These are phyloP conservation scores for Archaeoteleia sp. DNA, from an alignment of 2,888 invertebrate genomes.

Conservation along the genomic window DNA sequence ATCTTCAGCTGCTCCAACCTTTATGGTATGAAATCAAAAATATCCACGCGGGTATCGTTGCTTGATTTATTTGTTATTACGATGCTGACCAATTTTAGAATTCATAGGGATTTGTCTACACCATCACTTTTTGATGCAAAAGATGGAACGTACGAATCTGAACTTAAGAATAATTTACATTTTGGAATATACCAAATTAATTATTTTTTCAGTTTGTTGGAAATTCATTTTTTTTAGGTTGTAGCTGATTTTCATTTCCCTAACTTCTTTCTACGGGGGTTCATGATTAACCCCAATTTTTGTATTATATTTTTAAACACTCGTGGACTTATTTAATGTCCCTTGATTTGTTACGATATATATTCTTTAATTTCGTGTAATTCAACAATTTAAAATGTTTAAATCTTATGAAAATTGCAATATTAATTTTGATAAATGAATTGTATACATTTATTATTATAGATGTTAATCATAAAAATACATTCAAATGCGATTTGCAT, in stretches of 20 bases:
- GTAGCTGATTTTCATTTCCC: no score
- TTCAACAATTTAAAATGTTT: no score
- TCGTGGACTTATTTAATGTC: background rate
- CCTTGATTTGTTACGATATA: background rate
- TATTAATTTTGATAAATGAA: background rate
- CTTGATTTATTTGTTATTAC: background rate
- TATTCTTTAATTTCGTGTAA: background rate
- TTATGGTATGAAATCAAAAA: conserved; percentile 38
- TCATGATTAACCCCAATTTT: no score
- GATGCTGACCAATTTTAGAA: background rate
- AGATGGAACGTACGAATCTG: no score
- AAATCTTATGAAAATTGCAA: no score
- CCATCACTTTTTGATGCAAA: no score
- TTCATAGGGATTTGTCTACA: no score
- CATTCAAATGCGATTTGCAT: background rate
- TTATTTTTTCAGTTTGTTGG: no score
- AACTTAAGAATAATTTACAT: no score
- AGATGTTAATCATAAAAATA: conserved; percentile 4
- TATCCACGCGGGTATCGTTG: background rate
- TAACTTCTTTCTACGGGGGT: background rate
- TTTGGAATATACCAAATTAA: no score
- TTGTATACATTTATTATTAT: conserved; percentile 1
- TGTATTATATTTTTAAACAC: no score
- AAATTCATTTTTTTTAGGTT: no score
- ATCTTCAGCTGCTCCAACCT: conserved; percentile 41